These are phyloP conservation scores for Gallinago undulata DNA, from an alignment of 2,113 vertebrate species.

Conservation along the genomic window DNA sequence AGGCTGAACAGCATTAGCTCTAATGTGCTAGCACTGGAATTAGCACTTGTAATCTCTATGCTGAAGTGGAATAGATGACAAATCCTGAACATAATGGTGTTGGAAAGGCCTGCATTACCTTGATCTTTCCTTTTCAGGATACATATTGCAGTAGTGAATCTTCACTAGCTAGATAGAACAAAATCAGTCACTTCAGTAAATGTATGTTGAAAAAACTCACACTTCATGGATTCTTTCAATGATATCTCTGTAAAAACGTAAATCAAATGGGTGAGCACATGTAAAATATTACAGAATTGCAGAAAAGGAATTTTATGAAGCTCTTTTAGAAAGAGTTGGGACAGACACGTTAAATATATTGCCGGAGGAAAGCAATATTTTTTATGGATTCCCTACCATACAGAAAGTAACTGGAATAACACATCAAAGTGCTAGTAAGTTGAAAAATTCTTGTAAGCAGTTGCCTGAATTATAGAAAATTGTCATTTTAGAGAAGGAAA, in stretches of 20 bases:
- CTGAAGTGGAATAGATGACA: background rate
- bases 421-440: background rate
- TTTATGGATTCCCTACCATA: background rate
- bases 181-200: background rate
- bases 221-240: background rate
- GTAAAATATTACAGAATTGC: background rate
- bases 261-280: background rate
- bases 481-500: background rate
- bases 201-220: background rate
- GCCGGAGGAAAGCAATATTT: background rate
- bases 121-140: background rate
- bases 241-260: background rate
- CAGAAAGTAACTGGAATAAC: background rate
- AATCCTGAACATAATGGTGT: background rate
- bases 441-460: background rate
- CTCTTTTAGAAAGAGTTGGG: background rate
- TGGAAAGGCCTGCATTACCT: background rate
- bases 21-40: background rate
- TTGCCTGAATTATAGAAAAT: background rate
- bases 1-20: background rate
- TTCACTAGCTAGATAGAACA: background rate
- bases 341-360: background rate
- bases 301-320: background rate
- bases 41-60: background rate
- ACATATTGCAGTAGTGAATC: background rate